Evolutionary conservation across 2,888 invertebrate genomes (phyloP).

Genomic region (Mythimna loreyi): DNA sequence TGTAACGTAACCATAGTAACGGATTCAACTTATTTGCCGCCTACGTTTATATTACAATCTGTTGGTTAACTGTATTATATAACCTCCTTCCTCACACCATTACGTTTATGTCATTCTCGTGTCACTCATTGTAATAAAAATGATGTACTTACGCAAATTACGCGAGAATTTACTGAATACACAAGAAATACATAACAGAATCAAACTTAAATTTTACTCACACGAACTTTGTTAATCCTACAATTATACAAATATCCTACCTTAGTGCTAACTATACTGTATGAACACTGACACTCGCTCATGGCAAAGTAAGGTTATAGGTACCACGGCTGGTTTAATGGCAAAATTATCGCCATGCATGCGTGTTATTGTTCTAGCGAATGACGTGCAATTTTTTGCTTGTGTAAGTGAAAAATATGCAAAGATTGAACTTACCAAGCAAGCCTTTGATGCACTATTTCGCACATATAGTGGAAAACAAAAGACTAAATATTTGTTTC

Average conservation of each 20-base stretch:
- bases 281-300: slow-evolving; percentile 44
- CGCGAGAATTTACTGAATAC: no score
- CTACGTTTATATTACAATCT: no score
- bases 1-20: no score
- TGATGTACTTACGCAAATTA: no score
- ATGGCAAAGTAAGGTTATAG: slow-evolving; percentile 11
- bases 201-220: background rate
- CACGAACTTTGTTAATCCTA: no score
- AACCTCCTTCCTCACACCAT: no score
- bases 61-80: no score
- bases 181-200: no score
- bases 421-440: background rate
- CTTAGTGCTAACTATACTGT: slow-evolving; percentile 42
- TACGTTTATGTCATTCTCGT: no score
- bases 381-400: slow-evolving; percentile 18
- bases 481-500: background rate
- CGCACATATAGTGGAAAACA: background rate
- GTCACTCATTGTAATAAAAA: no score
- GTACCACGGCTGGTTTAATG: slow-evolving; percentile 2
- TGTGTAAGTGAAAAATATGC: background rate
- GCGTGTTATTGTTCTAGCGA: background rate
- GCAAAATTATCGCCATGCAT: slow-evolving; percentile 11
- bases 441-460: background rate
- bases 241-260: slow-evolving; percentile 19
- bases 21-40: no score